Conservation (phyloP, 2,797 vertebrate species). For the Coluber constrictor region DNA sequence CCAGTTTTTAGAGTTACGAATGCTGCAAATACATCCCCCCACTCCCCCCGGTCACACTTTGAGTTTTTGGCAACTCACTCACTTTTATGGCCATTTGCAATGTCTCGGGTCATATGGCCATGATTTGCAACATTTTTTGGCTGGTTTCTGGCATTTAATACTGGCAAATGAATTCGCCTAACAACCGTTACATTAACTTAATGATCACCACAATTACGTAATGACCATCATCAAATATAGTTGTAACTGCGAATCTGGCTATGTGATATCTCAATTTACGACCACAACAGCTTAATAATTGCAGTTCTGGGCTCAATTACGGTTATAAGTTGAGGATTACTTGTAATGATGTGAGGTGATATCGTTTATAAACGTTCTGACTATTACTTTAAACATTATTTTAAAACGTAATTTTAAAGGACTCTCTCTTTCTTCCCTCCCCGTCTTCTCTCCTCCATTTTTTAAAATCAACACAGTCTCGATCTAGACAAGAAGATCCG, state of each 20-base stretch:
- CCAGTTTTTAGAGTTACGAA: background rate
- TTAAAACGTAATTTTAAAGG: background rate
- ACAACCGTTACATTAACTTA: too few species aligned
- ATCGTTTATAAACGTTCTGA: background rate
- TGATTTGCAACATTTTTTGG: background rate
- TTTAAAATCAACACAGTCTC: constrained; percentile 75
- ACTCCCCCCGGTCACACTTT: rapidly evolving
- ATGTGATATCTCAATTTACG: background rate
- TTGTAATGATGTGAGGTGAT: background rate
- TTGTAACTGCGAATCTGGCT: background rate
- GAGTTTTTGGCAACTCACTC: background rate
- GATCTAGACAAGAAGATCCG: constrained; percentile 93
- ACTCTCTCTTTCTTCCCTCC: background rate
- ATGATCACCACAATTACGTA: background rate
- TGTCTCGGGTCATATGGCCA: background rate
- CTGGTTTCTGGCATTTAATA: background rate
- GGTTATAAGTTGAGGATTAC: background rate
- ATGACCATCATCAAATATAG: background rate
- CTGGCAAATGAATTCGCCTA: background rate
- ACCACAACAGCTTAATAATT: background rate
- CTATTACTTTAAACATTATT: background rate
- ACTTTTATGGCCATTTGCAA: background rate
- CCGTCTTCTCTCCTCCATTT: background rate
- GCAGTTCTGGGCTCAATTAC: background rate
- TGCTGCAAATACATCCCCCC: background rate